Evolutionary conservation across 2,797 vertebrate species (phyloP).

Genomic region (Xenopus petersii): DNA sequence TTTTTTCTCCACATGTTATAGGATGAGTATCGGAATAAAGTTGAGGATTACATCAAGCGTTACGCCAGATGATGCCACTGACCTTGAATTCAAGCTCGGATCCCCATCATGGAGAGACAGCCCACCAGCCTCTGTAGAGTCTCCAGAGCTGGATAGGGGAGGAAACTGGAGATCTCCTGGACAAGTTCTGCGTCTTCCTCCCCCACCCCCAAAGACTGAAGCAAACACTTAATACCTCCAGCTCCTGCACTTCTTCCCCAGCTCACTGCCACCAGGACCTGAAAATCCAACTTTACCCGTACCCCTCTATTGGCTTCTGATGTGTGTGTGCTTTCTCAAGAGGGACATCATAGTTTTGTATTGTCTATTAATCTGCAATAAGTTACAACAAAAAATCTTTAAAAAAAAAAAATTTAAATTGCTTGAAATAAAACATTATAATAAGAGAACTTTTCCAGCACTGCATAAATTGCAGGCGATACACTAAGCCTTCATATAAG

Average conservation of each 20-base stretch:
- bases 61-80: conserved; percentile 90
- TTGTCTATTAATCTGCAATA: not conserved
- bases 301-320: conserved; percentile 24
- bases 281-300: conserved; percentile 1
- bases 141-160: conserved; percentile 34
- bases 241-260: conserved; percentile 19
- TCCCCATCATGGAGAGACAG: conserved; percentile 21
- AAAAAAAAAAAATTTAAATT: too few species aligned
- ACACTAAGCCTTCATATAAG: too few species aligned
- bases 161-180: conserved; percentile 23
- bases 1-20: conserved; percentile 55
- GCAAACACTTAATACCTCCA: conserved; percentile 33
- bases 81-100: conserved; percentile 8
- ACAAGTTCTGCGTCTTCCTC: conserved; percentile 19
- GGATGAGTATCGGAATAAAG: conserved; percentile 95
- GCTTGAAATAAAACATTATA: not conserved
- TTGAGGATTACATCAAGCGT: conserved; percentile 96
- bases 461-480: too few species aligned
- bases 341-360: not conserved
- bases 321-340: conserved; percentile 29
- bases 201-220: conserved; percentile 25
- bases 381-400: too few species aligned
- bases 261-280: conserved; percentile 1
- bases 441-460: not conserved
- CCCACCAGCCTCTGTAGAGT: conserved; percentile 21